Percentiles rank a stretch among this genome's conserved stretches.
phyloP scores from a whole-genome alignment of 2,113 vertebrate species.

The Synodontis membranacea region DNA sequence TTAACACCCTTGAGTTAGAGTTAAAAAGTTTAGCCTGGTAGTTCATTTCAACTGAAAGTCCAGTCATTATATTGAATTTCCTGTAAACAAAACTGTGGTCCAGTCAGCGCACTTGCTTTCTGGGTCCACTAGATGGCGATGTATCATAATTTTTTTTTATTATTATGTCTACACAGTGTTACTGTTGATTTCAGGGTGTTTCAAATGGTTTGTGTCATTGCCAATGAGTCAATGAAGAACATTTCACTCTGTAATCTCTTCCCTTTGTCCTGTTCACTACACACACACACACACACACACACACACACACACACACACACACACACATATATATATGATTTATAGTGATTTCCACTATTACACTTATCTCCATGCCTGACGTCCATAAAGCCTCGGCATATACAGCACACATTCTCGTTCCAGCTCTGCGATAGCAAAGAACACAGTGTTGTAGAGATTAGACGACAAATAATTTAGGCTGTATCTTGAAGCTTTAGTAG shows the following conservation, averaged over 20 bases:
- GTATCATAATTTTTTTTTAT: background rate
- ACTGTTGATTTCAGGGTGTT: background rate
- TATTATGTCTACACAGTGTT: background rate
- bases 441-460: background rate
- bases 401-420: background rate
- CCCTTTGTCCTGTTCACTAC: slow-evolving; percentile 1
- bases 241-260: background rate
- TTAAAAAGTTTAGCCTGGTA: background rate
- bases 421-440: background rate
- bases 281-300: no score
- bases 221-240: background rate
- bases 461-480: slow-evolving; percentile 37
- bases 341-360: slow-evolving; percentile 3
- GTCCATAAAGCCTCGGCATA: background rate
- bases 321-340: no score
- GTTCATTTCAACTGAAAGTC: background rate
- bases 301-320: no score
- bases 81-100: background rate
- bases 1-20: background rate
- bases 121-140: slow-evolving; percentile 62
- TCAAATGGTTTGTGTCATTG: background rate
- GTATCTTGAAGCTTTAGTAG: slow-evolving; percentile 22
- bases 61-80: background rate
- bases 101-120: background rate
- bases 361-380: background rate